Evolutionary conservation across 2,888 invertebrate species (phyloP).

Genomic region (Anorthoa munda): DNA sequence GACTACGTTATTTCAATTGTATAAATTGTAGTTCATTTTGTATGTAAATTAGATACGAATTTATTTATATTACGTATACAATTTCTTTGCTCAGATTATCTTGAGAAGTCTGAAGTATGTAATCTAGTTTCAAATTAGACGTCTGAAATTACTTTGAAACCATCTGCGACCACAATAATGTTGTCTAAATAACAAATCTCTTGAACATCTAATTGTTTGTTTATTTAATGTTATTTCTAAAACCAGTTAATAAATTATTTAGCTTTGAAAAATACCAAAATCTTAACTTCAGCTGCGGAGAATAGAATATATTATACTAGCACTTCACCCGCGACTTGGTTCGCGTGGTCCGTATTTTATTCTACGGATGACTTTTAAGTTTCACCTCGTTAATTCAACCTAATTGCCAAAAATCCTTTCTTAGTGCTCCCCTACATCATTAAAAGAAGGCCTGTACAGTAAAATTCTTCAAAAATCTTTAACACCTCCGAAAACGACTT

Average conservation of each 20-base stretch:
- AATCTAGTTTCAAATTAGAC: slow-evolving; percentile 16
- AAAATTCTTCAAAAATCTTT: no score
- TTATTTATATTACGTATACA: slow-evolving; percentile 25
- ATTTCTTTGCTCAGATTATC: slow-evolving; percentile 34
- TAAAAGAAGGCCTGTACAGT: no score
- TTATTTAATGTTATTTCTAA: not conserved
- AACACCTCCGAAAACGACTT: no score
- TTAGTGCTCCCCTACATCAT: no score
- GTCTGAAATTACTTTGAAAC: not conserved
- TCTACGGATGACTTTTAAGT: no score
- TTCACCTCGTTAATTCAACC: no score
- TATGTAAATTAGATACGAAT: slow-evolving; percentile 49
- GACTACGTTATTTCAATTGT: slow-evolving; percentile 13
- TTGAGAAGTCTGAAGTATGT: slow-evolving; percentile 9
- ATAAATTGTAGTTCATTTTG: slow-evolving; percentile 38
- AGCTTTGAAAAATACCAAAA: not conserved
- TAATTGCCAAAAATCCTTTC: no score
- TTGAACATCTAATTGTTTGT: not conserved
- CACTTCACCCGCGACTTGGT: no score
- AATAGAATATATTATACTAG: no score
- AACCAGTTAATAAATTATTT: not conserved
- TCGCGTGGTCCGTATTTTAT: no score
- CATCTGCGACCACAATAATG: slow-evolving; percentile 10
- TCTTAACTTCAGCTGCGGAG: no score
- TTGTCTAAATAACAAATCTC: slow-evolving; percentile 8